A percentile compares a stretch with the other conserved stretches of the same genome.
phyloP scores from a whole-genome alignment of 2,113 vertebrate genomes.

The Phoenicopterus ruber region DNA sequence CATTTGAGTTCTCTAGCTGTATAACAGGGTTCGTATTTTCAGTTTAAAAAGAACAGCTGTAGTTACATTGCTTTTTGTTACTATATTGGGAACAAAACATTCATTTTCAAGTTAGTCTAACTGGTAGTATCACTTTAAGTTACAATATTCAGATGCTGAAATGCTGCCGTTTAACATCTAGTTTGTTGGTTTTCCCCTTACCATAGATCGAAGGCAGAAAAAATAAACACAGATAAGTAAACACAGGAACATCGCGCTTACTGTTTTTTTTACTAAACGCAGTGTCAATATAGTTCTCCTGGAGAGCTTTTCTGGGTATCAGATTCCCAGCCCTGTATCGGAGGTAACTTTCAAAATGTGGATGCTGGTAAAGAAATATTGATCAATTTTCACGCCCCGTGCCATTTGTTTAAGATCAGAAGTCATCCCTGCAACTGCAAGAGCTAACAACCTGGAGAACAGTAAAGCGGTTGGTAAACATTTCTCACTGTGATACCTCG shows the following conservation, averaged over 20 bases:
- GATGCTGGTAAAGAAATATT: background rate
- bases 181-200: background rate
- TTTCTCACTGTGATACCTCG: background rate
- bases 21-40: background rate
- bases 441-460: background rate
- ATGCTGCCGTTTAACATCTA: background rate
- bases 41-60: background rate
- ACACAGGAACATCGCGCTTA: background rate
- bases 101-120: background rate
- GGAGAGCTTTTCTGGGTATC: background rate
- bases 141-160: background rate
- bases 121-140: background rate
- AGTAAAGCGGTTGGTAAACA: constrained; percentile 25
- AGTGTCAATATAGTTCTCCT: background rate
- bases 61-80: background rate
- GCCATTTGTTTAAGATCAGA: constrained; percentile 44
- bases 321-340: background rate
- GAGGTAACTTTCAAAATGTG: background rate
- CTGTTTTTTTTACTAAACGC: background rate
- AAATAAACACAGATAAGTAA: background rate
- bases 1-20: background rate
- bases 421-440: background rate
- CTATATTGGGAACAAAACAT: background rate
- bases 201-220: background rate
- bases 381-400: constrained; percentile 15